Evolutionary conservation across 2,888 invertebrate species (phyloP).

Genomic region (Stramonita haemastoma): DNA sequence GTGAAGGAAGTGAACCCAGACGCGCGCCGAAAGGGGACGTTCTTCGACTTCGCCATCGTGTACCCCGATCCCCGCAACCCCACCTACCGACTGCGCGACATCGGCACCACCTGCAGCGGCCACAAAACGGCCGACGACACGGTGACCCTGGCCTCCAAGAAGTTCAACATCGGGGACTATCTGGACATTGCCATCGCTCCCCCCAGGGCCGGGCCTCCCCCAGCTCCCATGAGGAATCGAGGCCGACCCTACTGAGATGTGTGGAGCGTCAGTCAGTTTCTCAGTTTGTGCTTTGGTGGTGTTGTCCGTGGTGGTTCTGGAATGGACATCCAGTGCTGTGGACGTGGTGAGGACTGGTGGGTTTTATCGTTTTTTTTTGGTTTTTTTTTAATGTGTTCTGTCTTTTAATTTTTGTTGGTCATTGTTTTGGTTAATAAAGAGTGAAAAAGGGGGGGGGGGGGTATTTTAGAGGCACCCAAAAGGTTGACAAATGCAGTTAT

Average conservation of each 20-base stretch:
- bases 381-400: neutral
- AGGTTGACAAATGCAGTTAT: too few relatives aligned
- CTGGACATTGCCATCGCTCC: conserved; percentile 93
- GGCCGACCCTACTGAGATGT: conserved; percentile 31
- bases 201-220: conserved; percentile 63
- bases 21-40: conserved; percentile 95
- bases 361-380: neutral
- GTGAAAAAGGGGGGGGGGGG: too few relatives aligned
- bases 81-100: conserved; percentile 88
- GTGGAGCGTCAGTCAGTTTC: neutral
- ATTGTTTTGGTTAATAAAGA: too few relatives aligned
- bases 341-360: neutral
- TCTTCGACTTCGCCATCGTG: conserved; percentile 95
- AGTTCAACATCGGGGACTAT: conserved; percentile 97
- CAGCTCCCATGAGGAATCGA: conserved; percentile 54
- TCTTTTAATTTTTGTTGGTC: too few relatives aligned
- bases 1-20: conserved; percentile 99
- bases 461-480: too few relatives aligned
- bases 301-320: neutral
- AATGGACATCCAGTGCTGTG: neutral
- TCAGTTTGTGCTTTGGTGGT: neutral
- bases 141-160: conserved; percentile 86
- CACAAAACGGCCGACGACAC: conserved; percentile 95
- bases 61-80: conserved; percentile 77
- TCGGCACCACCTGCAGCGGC: conserved; percentile 94